Evolutionary conservation across 1,140 invertebrate genomes (phyloP).

Genomic region (Harlomillsia oculata): DNA sequence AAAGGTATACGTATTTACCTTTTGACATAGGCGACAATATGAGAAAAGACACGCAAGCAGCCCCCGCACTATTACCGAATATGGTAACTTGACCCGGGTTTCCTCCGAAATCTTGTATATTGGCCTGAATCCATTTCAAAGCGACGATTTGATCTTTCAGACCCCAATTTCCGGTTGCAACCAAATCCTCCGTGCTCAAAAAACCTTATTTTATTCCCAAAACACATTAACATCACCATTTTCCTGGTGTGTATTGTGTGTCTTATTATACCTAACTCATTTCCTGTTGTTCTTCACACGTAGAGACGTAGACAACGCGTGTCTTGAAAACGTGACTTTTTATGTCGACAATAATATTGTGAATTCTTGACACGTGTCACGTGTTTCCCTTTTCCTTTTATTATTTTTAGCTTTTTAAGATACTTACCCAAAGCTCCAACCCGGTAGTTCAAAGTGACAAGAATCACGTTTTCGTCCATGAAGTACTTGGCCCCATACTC

Average conservation of each 20-base stretch:
- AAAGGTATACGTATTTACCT: not conserved
- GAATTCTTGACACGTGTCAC: too few species aligned
- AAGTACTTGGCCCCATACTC: conserved; percentile 18
- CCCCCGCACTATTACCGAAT: conserved; percentile 7
- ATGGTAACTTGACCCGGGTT: not conserved
- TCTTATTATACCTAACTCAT: too few species aligned
- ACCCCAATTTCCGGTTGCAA: conserved; percentile 10
- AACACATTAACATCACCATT: not conserved
- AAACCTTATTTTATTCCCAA: conserved; percentile 3
- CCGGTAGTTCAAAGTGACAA: conserved; percentile 24
- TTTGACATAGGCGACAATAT: conserved; percentile 10
- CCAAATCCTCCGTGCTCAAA: conserved; percentile 8
- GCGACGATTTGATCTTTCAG: conserved; percentile 14
- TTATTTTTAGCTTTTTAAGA: not conserved
- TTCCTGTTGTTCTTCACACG: too few species aligned
- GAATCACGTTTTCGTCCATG: conserved; percentile 21
- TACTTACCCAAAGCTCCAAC: conserved; percentile 17
- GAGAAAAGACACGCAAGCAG: not conserved
- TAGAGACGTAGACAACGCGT: too few species aligned
- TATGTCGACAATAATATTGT: too few species aligned
- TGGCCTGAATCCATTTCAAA: conserved; percentile 25
- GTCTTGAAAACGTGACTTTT: too few species aligned
- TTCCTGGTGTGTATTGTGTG: not conserved
- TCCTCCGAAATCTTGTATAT: conserved; percentile 10
- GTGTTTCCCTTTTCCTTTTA: too few species aligned